Evolutionary conservation across 2,888 invertebrate species (phyloP).

Genomic region (Crossocerus cetratus): DNA sequence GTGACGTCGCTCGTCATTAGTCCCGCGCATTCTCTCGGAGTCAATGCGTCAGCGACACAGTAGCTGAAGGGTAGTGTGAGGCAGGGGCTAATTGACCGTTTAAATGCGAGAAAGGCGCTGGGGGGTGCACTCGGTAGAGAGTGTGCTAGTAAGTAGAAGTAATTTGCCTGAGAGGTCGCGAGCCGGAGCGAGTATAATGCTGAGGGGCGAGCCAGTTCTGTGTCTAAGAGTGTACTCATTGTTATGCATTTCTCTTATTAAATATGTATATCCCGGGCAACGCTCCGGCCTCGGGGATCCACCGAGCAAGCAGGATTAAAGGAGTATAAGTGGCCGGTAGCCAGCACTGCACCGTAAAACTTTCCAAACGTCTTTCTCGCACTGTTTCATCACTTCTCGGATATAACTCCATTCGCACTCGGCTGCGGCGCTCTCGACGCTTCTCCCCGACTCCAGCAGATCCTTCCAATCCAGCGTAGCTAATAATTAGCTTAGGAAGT

Average conservation of each 20-base stretch:
- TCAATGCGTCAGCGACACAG: conserved; percentile 7
- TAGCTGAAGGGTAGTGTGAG: too few species aligned
- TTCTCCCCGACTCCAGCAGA: not conserved
- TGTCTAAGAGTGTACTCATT: conserved; percentile 48
- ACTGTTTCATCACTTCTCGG: conserved; percentile 26
- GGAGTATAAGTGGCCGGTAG: conserved; percentile 30
- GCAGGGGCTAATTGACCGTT: conserved; percentile 5
- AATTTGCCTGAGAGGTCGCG: conserved; percentile 31
- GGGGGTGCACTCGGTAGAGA: not conserved
- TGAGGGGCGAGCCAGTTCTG: conserved; percentile 27
- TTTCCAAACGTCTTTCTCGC: conserved; percentile 39
- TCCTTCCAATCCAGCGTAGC: not conserved
- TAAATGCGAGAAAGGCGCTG: not conserved
- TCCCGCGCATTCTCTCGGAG: not conserved
- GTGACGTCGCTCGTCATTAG: not conserved
- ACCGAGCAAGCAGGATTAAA: conserved; percentile 46
- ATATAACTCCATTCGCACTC: not conserved
- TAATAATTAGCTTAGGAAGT: too few species aligned
- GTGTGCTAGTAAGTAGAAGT: conserved; percentile 3
- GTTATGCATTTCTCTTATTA: conserved; percentile 58
- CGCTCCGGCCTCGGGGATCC: conserved; percentile 22
- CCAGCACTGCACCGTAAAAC: conserved; percentile 38
- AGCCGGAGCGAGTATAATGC: conserved; percentile 20
- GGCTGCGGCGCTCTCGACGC: not conserved
- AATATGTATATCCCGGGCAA: conserved; percentile 46